phyloP scores from a whole-genome alignment of 2,797 vertebrate species.

The Semotilus atromaculatus region DNA sequence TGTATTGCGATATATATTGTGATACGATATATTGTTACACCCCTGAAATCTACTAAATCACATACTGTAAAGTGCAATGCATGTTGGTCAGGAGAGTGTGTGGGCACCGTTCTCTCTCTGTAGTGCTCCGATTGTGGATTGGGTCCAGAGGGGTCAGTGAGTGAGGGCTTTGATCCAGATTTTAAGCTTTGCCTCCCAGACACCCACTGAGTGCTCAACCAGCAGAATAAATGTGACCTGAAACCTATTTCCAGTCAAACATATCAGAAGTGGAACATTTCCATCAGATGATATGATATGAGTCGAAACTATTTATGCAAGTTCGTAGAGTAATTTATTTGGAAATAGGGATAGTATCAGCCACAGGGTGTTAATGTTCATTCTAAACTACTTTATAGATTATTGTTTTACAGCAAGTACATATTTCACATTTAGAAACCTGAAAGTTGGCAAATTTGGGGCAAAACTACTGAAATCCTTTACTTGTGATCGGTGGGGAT shows the following conservation, averaged over 20 bases:
- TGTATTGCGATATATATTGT: too few relatives aligned
- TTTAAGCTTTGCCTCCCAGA: constrained; percentile 38
- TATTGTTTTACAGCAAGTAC: neutral
- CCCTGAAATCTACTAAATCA: neutral
- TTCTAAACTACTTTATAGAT: neutral
- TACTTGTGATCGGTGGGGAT: neutral
- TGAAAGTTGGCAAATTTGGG: neutral
- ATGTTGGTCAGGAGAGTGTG: neutral
- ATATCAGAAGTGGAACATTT: constrained; percentile 16
- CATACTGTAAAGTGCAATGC: neutral
- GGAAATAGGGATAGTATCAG: neutral
- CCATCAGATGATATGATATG: neutral
- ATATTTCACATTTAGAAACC: neutral
- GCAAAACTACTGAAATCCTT: neutral
- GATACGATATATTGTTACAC: too few relatives aligned
- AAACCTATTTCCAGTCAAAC: constrained; percentile 33
- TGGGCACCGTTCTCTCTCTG: neutral
- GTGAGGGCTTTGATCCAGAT: constrained; percentile 49
- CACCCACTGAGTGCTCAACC: constrained; percentile 41
- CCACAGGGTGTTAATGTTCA: neutral
- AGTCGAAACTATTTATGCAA: neutral
- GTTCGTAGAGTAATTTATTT: neutral
- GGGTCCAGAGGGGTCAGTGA: constrained; percentile 28
- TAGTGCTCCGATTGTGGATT: neutral
- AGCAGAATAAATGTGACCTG: constrained; percentile 52